phyloP scores from a whole-genome alignment of 1,140 invertebrate genomes.

The Trichogramma pretiosum region DNA sequence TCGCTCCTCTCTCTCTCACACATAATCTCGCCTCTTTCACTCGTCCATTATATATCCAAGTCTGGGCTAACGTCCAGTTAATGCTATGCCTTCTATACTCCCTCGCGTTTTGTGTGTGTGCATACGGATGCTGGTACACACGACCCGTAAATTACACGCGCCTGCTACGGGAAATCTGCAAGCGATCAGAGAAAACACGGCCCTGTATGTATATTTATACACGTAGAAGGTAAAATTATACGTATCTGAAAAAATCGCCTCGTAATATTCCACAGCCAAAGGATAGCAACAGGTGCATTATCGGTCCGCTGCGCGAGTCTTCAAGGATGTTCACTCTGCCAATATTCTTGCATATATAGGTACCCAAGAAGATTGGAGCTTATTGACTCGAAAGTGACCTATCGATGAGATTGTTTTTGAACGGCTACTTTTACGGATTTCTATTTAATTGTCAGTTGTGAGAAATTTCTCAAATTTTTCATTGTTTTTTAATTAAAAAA shows the following conservation, averaged over 20 bases:
- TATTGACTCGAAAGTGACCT: too few relatives aligned
- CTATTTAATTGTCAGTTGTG: too few relatives aligned
- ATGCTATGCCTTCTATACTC: conserved; percentile 34
- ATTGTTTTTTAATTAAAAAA: too few relatives aligned
- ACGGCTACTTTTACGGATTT: too few relatives aligned
- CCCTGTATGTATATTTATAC: conserved; percentile 1
- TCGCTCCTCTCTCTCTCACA: background rate
- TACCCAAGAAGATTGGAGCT: too few relatives aligned
- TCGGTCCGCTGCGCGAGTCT: background rate
- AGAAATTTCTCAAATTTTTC: too few relatives aligned
- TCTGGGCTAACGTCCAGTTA: conserved; percentile 39
- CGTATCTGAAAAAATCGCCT: too few relatives aligned
- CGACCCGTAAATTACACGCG: conserved; percentile 17
- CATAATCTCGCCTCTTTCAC: too few relatives aligned
- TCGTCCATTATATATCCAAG: background rate
- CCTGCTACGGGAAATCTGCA: conserved; percentile 12
- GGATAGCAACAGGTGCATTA: conserved; percentile 16
- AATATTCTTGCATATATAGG: background rate
- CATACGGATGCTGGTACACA: too few relatives aligned
- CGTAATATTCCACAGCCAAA: too few relatives aligned
- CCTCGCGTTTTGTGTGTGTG: too few relatives aligned
- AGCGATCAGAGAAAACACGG: background rate
- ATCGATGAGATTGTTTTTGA: too few relatives aligned
- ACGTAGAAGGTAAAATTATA: conserved; percentile 15
- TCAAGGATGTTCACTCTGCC: conserved; percentile 7